Evolutionary conservation across 2,113 vertebrate species (phyloP).

Genomic region (Melanostigma gelatinosum): DNA sequence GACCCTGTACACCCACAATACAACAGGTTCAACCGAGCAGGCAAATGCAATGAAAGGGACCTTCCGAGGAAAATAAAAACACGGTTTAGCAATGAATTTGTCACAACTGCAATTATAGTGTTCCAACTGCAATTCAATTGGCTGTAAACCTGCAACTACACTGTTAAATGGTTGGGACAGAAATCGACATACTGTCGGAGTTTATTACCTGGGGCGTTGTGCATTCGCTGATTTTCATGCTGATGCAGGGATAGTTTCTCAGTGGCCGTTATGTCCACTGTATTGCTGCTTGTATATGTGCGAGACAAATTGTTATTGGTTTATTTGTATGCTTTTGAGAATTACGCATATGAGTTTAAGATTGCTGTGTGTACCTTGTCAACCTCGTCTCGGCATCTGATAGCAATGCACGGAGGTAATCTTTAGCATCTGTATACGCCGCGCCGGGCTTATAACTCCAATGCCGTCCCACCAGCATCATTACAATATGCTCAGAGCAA

Average conservation of each 20-base stretch:
- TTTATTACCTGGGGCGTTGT: neutral
- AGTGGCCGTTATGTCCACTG: neutral
- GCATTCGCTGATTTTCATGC: neutral
- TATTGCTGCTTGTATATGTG: neutral
- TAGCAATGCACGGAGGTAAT: neutral
- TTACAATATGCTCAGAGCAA: neutral
- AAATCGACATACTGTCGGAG: slow-evolving; percentile 8
- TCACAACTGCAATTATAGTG: slow-evolving; percentile 35
- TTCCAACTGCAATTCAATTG: slow-evolving; percentile 27
- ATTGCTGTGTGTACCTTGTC: neutral
- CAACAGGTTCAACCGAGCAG: slow-evolving; percentile 15
- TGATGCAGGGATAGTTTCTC: neutral
- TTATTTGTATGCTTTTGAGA: neutral
- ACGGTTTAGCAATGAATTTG: slow-evolving; percentile 28
- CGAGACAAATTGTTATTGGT: neutral
- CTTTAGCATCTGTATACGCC: neutral
- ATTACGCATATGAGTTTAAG: neutral
- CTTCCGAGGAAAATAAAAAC: slow-evolving; percentile 39
- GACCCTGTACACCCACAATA: neutral
- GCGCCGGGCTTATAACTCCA: neutral
- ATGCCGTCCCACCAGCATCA: neutral
- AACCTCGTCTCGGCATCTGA: neutral
- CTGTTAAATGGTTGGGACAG: slow-evolving; percentile 10
- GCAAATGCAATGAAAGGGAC: slow-evolving; percentile 23
- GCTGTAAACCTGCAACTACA: slow-evolving; percentile 26